Conservation (phyloP, 2,888 invertebrate genomes). For the Microdon myrmicae region DNA sequence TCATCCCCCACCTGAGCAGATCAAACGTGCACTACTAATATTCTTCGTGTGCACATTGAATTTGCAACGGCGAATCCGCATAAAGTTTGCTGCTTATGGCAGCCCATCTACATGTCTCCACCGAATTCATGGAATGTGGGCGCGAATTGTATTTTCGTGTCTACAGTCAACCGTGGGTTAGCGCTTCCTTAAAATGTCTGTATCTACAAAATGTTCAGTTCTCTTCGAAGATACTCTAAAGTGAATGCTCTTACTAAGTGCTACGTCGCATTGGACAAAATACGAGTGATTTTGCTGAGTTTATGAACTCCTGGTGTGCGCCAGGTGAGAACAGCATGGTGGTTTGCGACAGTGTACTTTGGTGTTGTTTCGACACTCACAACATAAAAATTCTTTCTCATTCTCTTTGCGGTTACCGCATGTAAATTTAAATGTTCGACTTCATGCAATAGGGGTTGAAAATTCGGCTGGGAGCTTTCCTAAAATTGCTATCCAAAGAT, state of each 20-base stretch:
- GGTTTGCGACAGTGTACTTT: conserved; percentile 24
- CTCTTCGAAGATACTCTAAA: neutral
- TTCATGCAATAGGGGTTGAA: too few species aligned
- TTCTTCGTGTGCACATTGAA: neutral
- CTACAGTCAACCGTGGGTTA: neutral
- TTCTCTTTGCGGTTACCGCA: too few species aligned
- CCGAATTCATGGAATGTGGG: conserved; percentile 29
- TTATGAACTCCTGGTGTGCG: conserved; percentile 25
- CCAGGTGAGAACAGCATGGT: conserved; percentile 43
- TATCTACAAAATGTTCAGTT: too few species aligned
- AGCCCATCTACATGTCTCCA: conserved; percentile 31
- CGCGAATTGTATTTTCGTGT: conserved; percentile 1
- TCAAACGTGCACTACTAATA: conserved; percentile 16
- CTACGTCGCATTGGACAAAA: conserved; percentile 6
- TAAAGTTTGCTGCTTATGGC: conserved; percentile 10
- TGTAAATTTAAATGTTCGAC: too few species aligned
- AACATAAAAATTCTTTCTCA: too few species aligned
- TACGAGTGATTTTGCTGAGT: neutral
- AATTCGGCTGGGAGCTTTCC: too few species aligned
- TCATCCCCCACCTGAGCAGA: neutral
- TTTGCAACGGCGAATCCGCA: neutral
- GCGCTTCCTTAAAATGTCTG: too few species aligned
- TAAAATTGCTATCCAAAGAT: too few species aligned
- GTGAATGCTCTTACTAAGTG: too few species aligned
- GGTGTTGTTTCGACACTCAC: too few species aligned